phyloP scores from a whole-genome alignment of 2,113 vertebrate species.

The Crypturellus undulatus region DNA sequence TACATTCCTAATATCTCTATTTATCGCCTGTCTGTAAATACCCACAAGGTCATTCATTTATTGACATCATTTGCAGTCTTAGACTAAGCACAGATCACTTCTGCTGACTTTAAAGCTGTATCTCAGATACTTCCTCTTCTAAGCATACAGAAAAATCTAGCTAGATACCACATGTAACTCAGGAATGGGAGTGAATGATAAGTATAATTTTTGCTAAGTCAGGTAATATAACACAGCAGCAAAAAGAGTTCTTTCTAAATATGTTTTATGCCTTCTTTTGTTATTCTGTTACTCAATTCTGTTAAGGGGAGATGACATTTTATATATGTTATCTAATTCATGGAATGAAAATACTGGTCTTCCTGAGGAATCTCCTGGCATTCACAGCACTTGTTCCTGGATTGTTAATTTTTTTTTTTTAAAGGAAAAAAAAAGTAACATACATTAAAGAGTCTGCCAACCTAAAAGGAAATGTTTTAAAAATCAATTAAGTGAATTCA shows the following conservation, averaged over 20 bases:
- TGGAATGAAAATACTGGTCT: background rate
- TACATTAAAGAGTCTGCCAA: background rate
- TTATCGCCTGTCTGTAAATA: background rate
- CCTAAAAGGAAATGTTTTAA: background rate
- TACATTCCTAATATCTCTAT: background rate
- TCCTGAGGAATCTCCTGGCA: background rate
- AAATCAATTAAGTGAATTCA: background rate
- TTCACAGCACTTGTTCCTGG: slow-evolving; percentile 1
- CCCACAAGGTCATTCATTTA: background rate
- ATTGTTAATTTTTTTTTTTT: background rate
- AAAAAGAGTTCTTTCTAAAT: background rate
- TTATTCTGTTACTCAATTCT: background rate
- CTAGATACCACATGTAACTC: background rate
- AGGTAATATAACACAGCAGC: background rate
- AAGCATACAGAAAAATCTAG: background rate
- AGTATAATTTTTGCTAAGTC: background rate
- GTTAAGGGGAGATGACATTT: background rate
- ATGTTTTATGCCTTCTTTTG: background rate
- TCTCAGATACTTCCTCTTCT: background rate
- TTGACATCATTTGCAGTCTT: background rate
- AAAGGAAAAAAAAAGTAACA: background rate
- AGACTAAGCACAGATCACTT: background rate
- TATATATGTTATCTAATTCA: background rate
- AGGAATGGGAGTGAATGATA: background rate
- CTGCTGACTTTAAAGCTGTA: background rate